Evolutionary conservation across 2,888 invertebrate species (phyloP), one percentile per base, ranked within the genome.

Genomic region (Drosophila rubida): DNA sequence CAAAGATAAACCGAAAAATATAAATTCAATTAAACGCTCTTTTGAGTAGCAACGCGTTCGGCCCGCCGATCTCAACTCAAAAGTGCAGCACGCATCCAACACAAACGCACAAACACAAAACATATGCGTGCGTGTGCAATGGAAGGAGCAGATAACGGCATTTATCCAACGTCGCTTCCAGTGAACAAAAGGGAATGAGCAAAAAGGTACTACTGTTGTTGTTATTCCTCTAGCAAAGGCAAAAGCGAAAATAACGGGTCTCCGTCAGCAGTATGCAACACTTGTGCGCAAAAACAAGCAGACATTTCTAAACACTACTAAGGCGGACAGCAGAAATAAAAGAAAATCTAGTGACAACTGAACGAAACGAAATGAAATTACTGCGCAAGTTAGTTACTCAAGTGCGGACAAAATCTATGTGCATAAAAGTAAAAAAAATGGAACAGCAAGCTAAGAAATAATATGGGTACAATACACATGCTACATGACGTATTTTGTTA

Each of bases 31-130:
- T 22, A 19, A 19, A 19, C n/a, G n/a, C 3, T 19, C 3, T 19
- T 19, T 19, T 19, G 27, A 6, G 30, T 8, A 41, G 49, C 42
- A 23, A 42, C 69, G 55, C 75, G 58, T 55, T 72, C 72, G 75
- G 75, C 70, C 71, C 25, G 71, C 70, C 71, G 71, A 63, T 69
- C 59, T 69, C 16, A 14, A 44, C 53, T 53, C 25, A 41, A 41
- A 16, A 41, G 13, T 19, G 19, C 14, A 54, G 13, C 35, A 19
- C 39, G 37, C 23, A 11, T n/a, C 13, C 23, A 45, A n/a, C 27
- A n/a, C 13, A n/a, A 13, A 19, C n/a, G n/a, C 23, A 11, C 13
- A 30, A 45, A n/a, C 27, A n/a, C 13, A n/a, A 13, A 19, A 14
- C 32, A 48, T 9, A 14, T 30, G 54, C 5, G 8, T 8, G 32